Base-by-base conservation (phyloP, 2,113 vertebrate species). In the Lagopus muta region DNA sequence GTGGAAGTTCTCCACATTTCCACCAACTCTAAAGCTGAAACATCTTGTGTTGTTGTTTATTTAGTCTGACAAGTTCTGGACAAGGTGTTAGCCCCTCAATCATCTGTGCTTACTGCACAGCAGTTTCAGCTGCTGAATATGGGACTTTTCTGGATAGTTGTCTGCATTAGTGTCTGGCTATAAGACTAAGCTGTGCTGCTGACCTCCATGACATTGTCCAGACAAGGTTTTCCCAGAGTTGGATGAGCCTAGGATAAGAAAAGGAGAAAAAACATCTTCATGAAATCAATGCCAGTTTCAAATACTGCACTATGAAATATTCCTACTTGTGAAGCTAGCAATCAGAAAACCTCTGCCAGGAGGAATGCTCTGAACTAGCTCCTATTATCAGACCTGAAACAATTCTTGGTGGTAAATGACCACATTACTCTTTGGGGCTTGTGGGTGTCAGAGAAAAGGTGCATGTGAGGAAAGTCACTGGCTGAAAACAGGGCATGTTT, bases 371-470 rank as follows among this genome's bases (percentile, higher is more conserved):
- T 84, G 66, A 91, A 92, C 67, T 60, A 80, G 50, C 58, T 54
- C 40, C 40, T 82, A 1, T 92, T 93, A 79, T 88, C 86, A 81
- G 77, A 74, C 42, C 83, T 89, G 86, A 91, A 1, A 1, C 74
- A 92, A 36, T 93, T 88, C 70, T 66, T 58, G 73, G 38, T 77
- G 69, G 75, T 86, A 93, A 94, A 86, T 86, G 86, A 84, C 94
- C 89, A 69, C 81, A 82, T 86, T 86, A 38, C 88, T 92, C 80
- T 93, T 81, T 80, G 66, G 84, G 64, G 52, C 45, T 32, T 90
- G 54, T 92, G 79, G 83, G 77, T 94, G 86, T 95, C 88, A 81
- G 67, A 88, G 79, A 73, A 95, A 93, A 96, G 81, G 94, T 91
- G 74, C 81, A 81, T 90, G 73, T 94, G 83, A 83, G 65, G 87